Evolutionary conservation across 2,797 vertebrate genomes (phyloP).

Genomic region (Gymnocypris eckloni): DNA sequence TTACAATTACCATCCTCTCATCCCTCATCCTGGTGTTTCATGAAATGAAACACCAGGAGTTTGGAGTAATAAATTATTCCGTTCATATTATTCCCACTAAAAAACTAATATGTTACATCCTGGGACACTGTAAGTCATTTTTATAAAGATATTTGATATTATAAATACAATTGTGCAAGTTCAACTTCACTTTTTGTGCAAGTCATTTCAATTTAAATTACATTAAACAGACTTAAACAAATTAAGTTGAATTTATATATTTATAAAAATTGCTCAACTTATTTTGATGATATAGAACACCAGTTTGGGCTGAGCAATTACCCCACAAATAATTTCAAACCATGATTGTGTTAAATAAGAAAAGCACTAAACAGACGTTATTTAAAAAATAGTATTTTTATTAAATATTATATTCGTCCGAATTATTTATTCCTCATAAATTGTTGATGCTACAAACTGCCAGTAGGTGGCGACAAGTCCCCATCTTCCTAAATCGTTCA

Average conservation of each 20-base stretch:
- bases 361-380: no score
- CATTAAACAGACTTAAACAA: no score
- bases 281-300: no score
- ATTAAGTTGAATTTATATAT: no score
- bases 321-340: no score
- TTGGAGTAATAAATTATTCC: not conserved
- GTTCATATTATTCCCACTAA: not conserved
- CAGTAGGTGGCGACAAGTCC: not conserved
- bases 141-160: not conserved
- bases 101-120: not conserved
- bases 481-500: not conserved
- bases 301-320: no score
- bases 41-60: not conserved
- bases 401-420: no score
- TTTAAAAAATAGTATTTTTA: no score
- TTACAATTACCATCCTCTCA: not conserved
- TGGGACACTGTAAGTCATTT: not conserved
- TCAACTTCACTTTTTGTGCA: not conserved
- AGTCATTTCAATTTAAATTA: not conserved
- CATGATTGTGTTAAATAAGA: no score
- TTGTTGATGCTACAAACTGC: not conserved
- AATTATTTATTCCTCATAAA: no score
- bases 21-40: slow-evolving; percentile 9
- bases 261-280: no score
- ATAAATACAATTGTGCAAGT: not conserved